A percentile compares a stretch with the other conserved stretches of the same genome.
Evolutionary conservation across 2,113 vertebrate genomes (phyloP).

Genomic region (Camelus bactrianus): DNA sequence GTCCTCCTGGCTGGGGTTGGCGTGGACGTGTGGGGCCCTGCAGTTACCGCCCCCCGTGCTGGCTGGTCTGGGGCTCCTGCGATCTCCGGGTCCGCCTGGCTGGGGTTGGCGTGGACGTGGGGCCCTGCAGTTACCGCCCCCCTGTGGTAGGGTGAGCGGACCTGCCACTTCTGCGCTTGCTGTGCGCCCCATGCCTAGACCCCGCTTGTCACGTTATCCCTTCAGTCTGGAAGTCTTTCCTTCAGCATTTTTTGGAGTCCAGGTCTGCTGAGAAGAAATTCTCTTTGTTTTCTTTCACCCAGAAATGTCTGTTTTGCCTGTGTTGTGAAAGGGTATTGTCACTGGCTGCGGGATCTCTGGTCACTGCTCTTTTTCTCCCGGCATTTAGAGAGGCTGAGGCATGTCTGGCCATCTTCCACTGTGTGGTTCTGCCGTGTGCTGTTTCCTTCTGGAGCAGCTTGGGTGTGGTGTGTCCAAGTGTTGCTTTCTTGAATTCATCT

Average conservation of each 20-base stretch:
- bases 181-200: neutral
- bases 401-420: neutral
- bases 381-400: neutral
- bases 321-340: neutral
- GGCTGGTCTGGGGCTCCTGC: too few species aligned
- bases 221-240: neutral
- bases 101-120: too few species aligned
- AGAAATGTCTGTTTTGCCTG: neutral
- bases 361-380: neutral
- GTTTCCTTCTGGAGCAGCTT: neutral
- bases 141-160: too few species aligned
- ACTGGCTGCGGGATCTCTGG: neutral
- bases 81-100: too few species aligned
- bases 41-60: too few species aligned
- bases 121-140: too few species aligned
- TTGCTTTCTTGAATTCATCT: neutral
- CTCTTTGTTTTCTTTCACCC: neutral
- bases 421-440: neutral
- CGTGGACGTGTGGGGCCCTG: too few species aligned
- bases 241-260: neutral
- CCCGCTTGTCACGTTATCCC: neutral
- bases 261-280: neutral
- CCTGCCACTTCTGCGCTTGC: too few species aligned
- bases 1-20: fast-evolving
- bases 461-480: neutral